These are phyloP conservation scores for Fulmarus glacialis DNA, from an alignment of 2,113 vertebrate species.

Conservation along the genomic window DNA sequence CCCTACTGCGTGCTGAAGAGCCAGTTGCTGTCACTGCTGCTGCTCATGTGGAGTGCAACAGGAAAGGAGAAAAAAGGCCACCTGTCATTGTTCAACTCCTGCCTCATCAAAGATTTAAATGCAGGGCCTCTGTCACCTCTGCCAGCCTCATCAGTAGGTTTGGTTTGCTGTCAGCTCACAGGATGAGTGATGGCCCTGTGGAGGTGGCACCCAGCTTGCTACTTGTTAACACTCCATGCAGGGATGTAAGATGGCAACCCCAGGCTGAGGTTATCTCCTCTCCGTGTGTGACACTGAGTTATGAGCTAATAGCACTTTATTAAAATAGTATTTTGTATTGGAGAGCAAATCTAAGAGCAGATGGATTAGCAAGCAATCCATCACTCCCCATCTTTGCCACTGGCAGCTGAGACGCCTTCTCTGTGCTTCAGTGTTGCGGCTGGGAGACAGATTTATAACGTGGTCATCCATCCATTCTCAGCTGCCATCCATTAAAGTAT, in stretches of 20 bases:
- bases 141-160: not conserved
- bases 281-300: not conserved
- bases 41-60: not conserved
- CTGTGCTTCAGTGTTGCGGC: not conserved
- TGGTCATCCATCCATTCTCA: not conserved
- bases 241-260: not conserved
- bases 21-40: not conserved
- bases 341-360: not conserved
- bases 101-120: not conserved
- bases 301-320: not conserved
- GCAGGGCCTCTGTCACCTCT: not conserved
- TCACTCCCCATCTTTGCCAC: not conserved
- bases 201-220: not conserved
- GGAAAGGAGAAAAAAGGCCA: not conserved
- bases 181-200: not conserved
- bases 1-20: not conserved
- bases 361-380: not conserved
- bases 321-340: not conserved
- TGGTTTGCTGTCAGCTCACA: not conserved
- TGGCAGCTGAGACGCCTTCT: not conserved
- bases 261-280: not conserved
- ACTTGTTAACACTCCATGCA: fast-evolving
- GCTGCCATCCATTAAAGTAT: not conserved
- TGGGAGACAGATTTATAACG: not conserved
- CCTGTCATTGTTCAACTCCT: not conserved